phyloP scores from a whole-genome alignment of 2,113 vertebrate species.

The Labrus mixtus region DNA sequence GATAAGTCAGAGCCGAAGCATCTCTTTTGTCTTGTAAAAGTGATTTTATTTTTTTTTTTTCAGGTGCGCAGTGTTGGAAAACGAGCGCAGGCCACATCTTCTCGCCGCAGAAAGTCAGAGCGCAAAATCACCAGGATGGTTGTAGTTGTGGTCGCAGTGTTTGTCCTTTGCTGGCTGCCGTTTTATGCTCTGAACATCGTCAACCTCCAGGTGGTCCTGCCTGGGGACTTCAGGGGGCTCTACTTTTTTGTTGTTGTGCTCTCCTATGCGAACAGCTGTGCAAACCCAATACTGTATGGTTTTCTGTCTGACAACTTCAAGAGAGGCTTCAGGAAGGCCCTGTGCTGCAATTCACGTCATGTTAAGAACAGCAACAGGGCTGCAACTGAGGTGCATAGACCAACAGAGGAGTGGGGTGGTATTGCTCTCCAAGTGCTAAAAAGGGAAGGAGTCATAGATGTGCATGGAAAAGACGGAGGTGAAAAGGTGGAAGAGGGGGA shows the following conservation, averaged over 20 bases:
- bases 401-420: slow-evolving; percentile 77
- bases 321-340: slow-evolving; percentile 90
- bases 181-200: slow-evolving; percentile 95
- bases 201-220: slow-evolving; percentile 91
- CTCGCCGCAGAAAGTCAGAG: slow-evolving; percentile 90
- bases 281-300: slow-evolving; percentile 95
- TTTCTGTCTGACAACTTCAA: slow-evolving; percentile 97
- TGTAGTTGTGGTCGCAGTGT: slow-evolving; percentile 93
- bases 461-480: slow-evolving; percentile 3
- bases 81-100: slow-evolving; percentile 86
- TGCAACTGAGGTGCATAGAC: slow-evolving; percentile 54
- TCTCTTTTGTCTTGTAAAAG: background rate
- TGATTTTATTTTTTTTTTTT: background rate
- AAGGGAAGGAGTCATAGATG: slow-evolving; percentile 19
- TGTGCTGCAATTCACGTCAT: slow-evolving; percentile 88
- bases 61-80: slow-evolving; percentile 89
- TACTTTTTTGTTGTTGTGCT: slow-evolving; percentile 96
- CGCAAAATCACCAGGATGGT: slow-evolving; percentile 95
- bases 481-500: slow-evolving; percentile 57
- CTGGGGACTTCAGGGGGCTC: slow-evolving; percentile 89
- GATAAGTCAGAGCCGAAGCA: no score
- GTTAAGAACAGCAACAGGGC: slow-evolving; percentile 86
- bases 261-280: slow-evolving; percentile 95
- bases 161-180: slow-evolving; percentile 94
- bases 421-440: slow-evolving; percentile 44